Percentiles rank a stretch among this genome's conserved stretches.
These are phyloP conservation scores for Acheta domesticus DNA, from an alignment of 2,888 invertebrate genomes.

Conservation along the genomic window DNA sequence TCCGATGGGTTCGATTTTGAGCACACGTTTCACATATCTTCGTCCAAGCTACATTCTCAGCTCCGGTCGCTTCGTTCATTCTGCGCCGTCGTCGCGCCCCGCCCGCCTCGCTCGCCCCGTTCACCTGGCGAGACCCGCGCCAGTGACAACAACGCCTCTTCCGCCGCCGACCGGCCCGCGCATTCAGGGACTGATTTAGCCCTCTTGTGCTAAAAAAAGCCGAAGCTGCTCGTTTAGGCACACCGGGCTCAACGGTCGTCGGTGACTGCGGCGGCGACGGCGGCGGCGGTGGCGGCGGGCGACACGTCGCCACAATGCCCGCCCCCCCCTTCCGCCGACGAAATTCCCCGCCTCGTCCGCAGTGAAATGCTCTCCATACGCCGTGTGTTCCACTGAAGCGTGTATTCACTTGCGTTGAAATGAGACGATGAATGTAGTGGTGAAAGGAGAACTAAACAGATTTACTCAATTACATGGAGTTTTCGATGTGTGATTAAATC, in stretches of 20 bases:
- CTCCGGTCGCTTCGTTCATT: too few relatives aligned
- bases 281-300: neutral
- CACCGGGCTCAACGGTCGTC: neutral
- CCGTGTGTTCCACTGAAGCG: too few relatives aligned
- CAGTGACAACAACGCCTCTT: neutral
- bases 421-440: too few relatives aligned
- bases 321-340: neutral
- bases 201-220: neutral
- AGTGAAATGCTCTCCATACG: too few relatives aligned
- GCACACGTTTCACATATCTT: too few relatives aligned
- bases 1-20: too few relatives aligned
- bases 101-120: neutral
- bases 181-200: neutral
- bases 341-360: neutral
- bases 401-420: too few relatives aligned
- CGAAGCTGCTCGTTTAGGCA: constrained; percentile 2
- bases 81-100: too few relatives aligned
- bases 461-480: too few relatives aligned
- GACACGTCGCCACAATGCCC: neutral
- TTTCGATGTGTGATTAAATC: too few relatives aligned
- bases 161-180: neutral
- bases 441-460: too few relatives aligned
- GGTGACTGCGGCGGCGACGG: neutral
- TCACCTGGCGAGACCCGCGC: neutral
- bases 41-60: too few relatives aligned